Evolutionary conservation across 2,113 vertebrate species (phyloP).

Genomic region (Sinocyclocheilus anophthalmus): DNA sequence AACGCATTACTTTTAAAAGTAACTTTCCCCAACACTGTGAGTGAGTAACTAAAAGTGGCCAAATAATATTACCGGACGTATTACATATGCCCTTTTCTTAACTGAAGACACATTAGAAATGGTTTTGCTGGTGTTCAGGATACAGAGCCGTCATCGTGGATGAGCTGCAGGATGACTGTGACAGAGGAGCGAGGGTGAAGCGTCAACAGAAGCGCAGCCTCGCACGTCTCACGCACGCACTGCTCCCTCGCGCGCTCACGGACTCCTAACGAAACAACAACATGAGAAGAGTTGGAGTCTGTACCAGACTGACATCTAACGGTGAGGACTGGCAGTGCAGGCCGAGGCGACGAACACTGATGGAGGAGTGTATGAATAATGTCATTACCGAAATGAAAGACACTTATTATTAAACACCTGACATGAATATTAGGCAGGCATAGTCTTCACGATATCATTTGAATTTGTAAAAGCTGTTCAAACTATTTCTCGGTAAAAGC

Average conservation of each 20-base stretch:
- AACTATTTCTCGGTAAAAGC: not conserved
- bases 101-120: no score
- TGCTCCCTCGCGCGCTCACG: conserved; percentile 85
- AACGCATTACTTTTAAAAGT: no score
- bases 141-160: conserved; percentile 90
- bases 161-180: conserved; percentile 85
- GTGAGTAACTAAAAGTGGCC: not conserved
- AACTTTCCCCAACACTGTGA: no score
- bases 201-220: conserved; percentile 76
- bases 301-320: conserved; percentile 48
- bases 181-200: conserved; percentile 90
- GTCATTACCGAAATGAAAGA: not conserved
- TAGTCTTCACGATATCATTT: not conserved
- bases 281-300: not conserved
- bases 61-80: not conserved
- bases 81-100: not conserved
- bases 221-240: conserved; percentile 84
- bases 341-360: not conserved
- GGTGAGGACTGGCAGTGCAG: conserved; percentile 35
- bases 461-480: not conserved
- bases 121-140: conserved; percentile 71
- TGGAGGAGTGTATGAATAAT: not conserved
- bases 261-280: conserved; percentile 74
- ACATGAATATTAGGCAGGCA: not conserved
- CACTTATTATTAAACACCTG: not conserved